A percentile compares a stretch with the other conserved stretches of the same genome.
Conservation (phyloP, 2,888 invertebrate species). For the Chydorus sphaericus region DNA sequence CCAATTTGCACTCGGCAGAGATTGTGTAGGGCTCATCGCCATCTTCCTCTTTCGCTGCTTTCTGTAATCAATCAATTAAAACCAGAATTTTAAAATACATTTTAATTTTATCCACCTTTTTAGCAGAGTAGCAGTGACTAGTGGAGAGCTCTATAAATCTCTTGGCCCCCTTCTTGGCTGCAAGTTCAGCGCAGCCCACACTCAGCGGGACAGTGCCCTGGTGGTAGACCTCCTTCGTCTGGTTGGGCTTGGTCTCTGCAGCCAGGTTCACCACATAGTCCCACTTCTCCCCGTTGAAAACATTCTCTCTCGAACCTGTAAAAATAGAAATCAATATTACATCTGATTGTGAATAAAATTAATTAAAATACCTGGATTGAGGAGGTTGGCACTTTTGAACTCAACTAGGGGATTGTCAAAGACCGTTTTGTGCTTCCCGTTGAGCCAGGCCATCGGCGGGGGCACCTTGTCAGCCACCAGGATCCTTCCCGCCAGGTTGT, state of each 20-base stretch:
- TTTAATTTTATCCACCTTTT: background rate
- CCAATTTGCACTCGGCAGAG: slow-evolving; percentile 64
- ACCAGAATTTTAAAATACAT: background rate
- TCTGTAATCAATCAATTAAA: slow-evolving; percentile 26
- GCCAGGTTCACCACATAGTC: slow-evolving; percentile 78
- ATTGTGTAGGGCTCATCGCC: slow-evolving; percentile 69
- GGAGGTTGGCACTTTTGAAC: slow-evolving; percentile 82
- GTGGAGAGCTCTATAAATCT: slow-evolving; percentile 71
- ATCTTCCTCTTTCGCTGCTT: slow-evolving; percentile 58
- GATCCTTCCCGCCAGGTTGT: slow-evolving; percentile 56
- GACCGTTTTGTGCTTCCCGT: slow-evolving; percentile 49
- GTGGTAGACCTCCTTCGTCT: slow-evolving; percentile 75
- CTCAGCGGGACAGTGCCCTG: slow-evolving; percentile 76
- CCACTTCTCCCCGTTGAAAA: slow-evolving; percentile 51
- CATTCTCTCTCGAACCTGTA: slow-evolving; percentile 64
- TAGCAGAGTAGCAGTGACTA: slow-evolving; percentile 37
- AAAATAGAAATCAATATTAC: slow-evolving; percentile 17
- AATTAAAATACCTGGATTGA: slow-evolving; percentile 53
- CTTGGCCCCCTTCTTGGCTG: slow-evolving; percentile 48
- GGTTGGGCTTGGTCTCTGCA: slow-evolving; percentile 75
- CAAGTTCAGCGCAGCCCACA: slow-evolving; percentile 64
- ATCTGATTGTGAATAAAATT: background rate
- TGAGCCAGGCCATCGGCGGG: slow-evolving; percentile 82
- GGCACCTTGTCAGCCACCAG: slow-evolving; percentile 84
- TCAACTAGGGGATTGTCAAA: slow-evolving; percentile 65